Evolutionary conservation across 2,888 invertebrate species (phyloP).

Genomic region (Amblyjoppa proteus): DNA sequence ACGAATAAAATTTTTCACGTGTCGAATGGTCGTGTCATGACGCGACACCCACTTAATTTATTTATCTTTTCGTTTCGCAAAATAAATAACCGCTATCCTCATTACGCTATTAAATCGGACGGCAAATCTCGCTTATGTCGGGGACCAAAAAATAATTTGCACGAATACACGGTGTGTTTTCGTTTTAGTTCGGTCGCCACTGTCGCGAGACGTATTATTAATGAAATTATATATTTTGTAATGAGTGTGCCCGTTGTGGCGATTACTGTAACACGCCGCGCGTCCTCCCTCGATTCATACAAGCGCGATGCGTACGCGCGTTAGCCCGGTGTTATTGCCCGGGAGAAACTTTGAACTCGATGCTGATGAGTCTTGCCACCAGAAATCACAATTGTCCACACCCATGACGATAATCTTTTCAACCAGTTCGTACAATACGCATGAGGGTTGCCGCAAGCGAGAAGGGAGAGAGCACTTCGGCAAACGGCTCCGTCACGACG

Average conservation of each 20-base stretch:
- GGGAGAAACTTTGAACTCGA: conserved; percentile 29
- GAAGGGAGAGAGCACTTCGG: conserved; percentile 15
- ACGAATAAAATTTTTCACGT: background rate
- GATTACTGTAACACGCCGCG: conserved; percentile 42
- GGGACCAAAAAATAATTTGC: background rate
- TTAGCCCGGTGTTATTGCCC: conserved; percentile 12
- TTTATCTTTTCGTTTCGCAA: background rate
- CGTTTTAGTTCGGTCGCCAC: conserved; percentile 14
- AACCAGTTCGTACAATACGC: conserved; percentile 41
- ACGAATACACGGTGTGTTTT: background rate
- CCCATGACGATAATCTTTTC: conserved; percentile 54
- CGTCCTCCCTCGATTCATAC: conserved; percentile 17
- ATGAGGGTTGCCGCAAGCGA: conserved; percentile 22
- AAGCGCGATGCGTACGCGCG: background rate
- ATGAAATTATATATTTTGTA: conserved; percentile 53
- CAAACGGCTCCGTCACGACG: conserved; percentile 71
- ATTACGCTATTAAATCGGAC: background rate
- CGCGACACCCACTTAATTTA: background rate
- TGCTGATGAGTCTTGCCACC: conserved; percentile 55
- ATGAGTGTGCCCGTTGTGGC: conserved; percentile 21
- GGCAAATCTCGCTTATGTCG: background rate
- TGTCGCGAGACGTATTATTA: conserved; percentile 35
- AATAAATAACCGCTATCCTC: background rate
- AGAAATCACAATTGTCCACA: conserved; percentile 52
- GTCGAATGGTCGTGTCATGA: background rate